Base-by-base conservation (phyloP, 2,113 vertebrate genomes). In the Pao palembangensis region DNA sequence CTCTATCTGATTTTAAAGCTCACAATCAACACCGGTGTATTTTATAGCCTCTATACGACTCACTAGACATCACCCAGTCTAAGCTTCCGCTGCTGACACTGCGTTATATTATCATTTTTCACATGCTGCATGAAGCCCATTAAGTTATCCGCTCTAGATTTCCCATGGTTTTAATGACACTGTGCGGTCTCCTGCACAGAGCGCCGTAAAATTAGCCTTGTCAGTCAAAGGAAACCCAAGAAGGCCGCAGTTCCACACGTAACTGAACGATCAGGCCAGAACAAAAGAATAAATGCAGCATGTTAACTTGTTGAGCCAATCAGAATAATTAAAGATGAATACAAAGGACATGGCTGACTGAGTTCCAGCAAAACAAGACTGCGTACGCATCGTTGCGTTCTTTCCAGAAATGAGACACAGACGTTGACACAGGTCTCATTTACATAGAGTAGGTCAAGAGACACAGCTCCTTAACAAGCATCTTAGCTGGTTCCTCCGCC, bases 141-240 rank as follows among this genome's bases (percentile, higher is more conserved):
- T 93, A 79, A 86, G 76, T 78, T 83, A 76, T 85, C 91, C 88
- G 90, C 91, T 90, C 93, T 92, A 81, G 91, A 84, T 90, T 38
- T 8, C 84, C 82, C 87, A 76, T 85, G 89, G 90, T 91, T 38
- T 90, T 94, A 93, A 95, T 95, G 91, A 92, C 92, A 93, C 91
- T 81, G 86, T 82, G 87, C 89, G 90, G 89, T 91, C 87, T 86
- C 82, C 57, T 57, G 85, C 76, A 87, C 78, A 87, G 62, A 64
- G 62, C 79, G 51, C 87, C 85, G 78, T 83, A 89, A 91, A 91
- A 94, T 94, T 92, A 93, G 88, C 88, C 85, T 81, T 80, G 84
- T 88, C 91, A 92, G 92, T 93, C 78, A 55, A 54, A 65, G 87
- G 90, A 82, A 88, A 79, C 67, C 43, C 18, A 41, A 64, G 59